Percentiles rank a stretch among this genome's conserved stretches.
Evolutionary conservation across 2,113 vertebrate genomes (phyloP).

Genomic region (Ifrita kowaldi): DNA sequence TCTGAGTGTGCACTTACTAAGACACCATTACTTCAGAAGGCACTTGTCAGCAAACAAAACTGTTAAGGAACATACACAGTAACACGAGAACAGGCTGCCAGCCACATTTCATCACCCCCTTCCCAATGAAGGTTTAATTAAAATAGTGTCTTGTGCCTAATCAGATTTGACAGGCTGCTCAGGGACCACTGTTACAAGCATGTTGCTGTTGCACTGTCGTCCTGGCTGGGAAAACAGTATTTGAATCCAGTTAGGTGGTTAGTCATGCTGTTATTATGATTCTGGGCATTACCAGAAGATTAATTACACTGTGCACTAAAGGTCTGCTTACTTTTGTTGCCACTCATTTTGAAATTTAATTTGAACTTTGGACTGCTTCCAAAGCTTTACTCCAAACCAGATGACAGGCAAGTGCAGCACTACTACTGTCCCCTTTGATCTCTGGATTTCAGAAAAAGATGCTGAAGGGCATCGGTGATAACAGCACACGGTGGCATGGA

Average conservation of each 20-base stretch:
- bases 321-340: background rate
- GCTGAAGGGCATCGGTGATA: background rate
- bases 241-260: background rate
- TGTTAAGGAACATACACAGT: background rate
- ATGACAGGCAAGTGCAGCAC: background rate
- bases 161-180: background rate
- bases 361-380: background rate
- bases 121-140: background rate
- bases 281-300: background rate
- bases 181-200: background rate
- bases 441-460: background rate
- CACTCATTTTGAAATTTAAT: background rate
- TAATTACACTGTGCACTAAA: accelerated
- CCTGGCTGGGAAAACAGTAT: background rate
- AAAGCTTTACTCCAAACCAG: background rate
- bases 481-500: accelerated
- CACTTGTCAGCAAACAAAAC: background rate
- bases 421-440: background rate
- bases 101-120: background rate
- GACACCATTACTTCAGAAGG: background rate
- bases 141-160: background rate
- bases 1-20: background rate
- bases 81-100: background rate
- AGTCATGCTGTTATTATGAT: background rate
- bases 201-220: background rate